A percentile compares a stretch with the other conserved stretches of the same genome.
phyloP scores from a whole-genome alignment of 2,113 vertebrate genomes.

The Ctenodactylus gundi region DNA sequence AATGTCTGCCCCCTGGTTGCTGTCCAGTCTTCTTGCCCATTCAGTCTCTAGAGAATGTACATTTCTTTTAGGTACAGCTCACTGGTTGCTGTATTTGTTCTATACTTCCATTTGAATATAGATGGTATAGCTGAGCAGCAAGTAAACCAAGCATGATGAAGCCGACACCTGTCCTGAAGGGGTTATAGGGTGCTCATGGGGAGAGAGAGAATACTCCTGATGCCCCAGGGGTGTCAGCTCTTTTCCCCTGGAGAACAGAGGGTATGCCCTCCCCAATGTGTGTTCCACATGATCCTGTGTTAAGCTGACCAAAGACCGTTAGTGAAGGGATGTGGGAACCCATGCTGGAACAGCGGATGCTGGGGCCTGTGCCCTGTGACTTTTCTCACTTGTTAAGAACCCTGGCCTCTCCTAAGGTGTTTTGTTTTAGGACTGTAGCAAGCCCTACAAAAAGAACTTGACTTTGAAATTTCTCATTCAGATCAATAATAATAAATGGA shows the following conservation, averaged over 20 bases:
- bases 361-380: not conserved
- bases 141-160: not conserved
- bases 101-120: too few relatives aligned
- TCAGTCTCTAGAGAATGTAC: too few relatives aligned
- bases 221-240: not conserved
- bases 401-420: not conserved
- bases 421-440: not conserved
- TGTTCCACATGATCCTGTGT: not conserved
- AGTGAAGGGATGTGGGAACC: not conserved
- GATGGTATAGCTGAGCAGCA: too few relatives aligned
- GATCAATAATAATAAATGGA: not conserved
- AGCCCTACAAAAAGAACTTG: not conserved
- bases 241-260: not conserved
- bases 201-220: not conserved
- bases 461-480: not conserved
- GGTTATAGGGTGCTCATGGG: not conserved
- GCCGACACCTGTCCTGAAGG: too few relatives aligned
- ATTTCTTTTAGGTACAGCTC: not conserved
- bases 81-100: rapidly evolving
- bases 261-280: not conserved
- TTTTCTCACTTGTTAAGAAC: too few relatives aligned
- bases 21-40: not conserved
- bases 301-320: not conserved
- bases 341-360: not conserved
- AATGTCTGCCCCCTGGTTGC: not conserved